Percentiles rank a stretch among this genome's conserved stretches.
Conservation (phyloP, 2,113 vertebrate species). For the Platichthys flesus region DNA sequence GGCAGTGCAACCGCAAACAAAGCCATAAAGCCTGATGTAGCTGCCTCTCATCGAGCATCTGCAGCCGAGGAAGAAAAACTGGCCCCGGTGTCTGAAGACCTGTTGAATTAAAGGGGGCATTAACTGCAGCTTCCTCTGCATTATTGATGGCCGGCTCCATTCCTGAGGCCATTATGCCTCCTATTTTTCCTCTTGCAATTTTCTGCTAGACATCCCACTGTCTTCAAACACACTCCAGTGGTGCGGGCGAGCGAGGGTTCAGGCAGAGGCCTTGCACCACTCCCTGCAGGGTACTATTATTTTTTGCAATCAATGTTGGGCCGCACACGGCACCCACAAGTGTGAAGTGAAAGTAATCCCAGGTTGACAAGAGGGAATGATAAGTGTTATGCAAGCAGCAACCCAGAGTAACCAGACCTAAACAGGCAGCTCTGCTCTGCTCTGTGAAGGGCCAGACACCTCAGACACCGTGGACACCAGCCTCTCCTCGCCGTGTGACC, state of each 20-base stretch:
- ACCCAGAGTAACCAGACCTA: slow-evolving; percentile 27
- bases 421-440: slow-evolving; percentile 13
- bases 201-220: slow-evolving; percentile 65
- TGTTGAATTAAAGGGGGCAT: slow-evolving; percentile 82
- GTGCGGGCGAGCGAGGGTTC: slow-evolving; percentile 54
- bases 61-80: slow-evolving; percentile 65
- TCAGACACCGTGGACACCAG: not conserved
- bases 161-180: slow-evolving; percentile 72
- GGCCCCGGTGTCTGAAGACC: slow-evolving; percentile 70
- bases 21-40: slow-evolving; percentile 76
- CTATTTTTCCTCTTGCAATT: slow-evolving; percentile 72
- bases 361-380: slow-evolving; percentile 46
- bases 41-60: slow-evolving; percentile 60
- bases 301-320: slow-evolving; percentile 60
- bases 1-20: slow-evolving; percentile 50
- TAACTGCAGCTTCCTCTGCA: slow-evolving; percentile 77
- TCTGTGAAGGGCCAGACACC: slow-evolving; percentile 11
- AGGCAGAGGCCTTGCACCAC: slow-evolving; percentile 44
- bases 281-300: slow-evolving; percentile 64
- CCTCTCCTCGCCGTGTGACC: slow-evolving; percentile 27
- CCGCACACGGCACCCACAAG: slow-evolving; percentile 24
- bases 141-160: slow-evolving; percentile 78
- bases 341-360: slow-evolving; percentile 56
- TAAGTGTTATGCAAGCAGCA: slow-evolving; percentile 42
- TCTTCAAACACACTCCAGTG: slow-evolving; percentile 70